Percentiles rank a stretch among this genome's conserved stretches.
These are phyloP conservation scores for Falco novaeseelandiae DNA, from an alignment of 2,797 vertebrate species.

Conservation along the genomic window DNA sequence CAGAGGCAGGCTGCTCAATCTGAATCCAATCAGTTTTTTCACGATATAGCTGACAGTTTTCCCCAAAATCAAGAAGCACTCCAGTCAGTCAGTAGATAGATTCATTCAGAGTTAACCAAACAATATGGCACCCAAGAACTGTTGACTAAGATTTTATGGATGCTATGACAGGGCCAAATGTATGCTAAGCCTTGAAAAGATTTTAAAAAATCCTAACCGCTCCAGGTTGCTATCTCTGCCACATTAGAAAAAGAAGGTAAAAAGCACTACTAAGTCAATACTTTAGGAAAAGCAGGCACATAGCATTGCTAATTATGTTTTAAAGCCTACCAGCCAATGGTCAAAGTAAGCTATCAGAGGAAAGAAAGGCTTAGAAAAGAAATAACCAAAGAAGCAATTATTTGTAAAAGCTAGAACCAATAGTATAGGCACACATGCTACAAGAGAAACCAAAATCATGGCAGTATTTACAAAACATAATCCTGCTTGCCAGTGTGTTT, in stretches of 20 bases:
- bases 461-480: not conserved
- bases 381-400: not conserved
- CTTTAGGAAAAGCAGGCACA: not conserved
- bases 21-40: constrained; percentile 2
- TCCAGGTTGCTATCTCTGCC: not conserved
- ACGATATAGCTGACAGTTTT: not conserved
- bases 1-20: not conserved
- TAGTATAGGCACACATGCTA: not conserved
- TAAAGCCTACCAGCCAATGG: not conserved
- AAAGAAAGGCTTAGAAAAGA: not conserved
- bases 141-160: not conserved
- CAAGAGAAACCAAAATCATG: not conserved
- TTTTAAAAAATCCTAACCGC: not conserved
- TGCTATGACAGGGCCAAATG: not conserved
- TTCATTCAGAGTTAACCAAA: constrained; percentile 8
- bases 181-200: not conserved
- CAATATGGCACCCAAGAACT: not conserved
- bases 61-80: not conserved
- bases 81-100: not conserved
- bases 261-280: not conserved
- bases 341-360: not conserved
- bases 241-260: not conserved
- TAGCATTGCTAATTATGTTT: not conserved
- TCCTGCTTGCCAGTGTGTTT: not conserved
- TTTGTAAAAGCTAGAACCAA: not conserved